Conservation (phyloP, 1,140 invertebrate species). For the Odontomachus brunneus region DNA sequence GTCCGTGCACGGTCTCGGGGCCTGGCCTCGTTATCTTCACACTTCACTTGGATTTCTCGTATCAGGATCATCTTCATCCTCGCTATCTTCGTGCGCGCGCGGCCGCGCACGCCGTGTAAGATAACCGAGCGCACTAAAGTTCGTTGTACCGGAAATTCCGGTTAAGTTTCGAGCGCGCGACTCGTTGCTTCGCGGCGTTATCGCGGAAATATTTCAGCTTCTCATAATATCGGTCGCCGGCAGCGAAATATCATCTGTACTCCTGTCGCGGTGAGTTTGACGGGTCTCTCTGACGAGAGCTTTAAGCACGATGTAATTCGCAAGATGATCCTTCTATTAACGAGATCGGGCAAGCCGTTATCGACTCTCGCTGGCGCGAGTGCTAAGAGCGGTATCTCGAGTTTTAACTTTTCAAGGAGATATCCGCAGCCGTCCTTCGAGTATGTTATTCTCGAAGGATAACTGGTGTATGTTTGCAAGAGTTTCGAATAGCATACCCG, state of each 20-base stretch:
- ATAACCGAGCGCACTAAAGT: conserved; percentile 47
- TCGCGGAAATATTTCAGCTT: conserved; percentile 46
- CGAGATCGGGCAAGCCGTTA: neutral
- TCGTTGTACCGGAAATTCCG: conserved; percentile 54
- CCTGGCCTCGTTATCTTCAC: conserved; percentile 58
- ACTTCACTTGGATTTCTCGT: conserved; percentile 60
- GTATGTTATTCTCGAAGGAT: neutral
- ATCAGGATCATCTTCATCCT: conserved; percentile 62
- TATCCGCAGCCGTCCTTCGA: neutral
- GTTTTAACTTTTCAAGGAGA: neutral
- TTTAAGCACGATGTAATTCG: neutral
- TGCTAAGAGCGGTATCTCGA: neutral
- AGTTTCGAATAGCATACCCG: neutral
- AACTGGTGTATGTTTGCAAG: neutral
- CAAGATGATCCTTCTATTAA: neutral
- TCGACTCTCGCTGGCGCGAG: too few species aligned
- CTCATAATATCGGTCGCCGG: conserved; percentile 22
- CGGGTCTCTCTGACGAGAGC: neutral
- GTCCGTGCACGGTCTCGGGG: conserved; percentile 8
- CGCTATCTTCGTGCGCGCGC: conserved; percentile 25
- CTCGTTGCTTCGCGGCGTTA: conserved; percentile 31
- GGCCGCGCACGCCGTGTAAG: conserved; percentile 5
- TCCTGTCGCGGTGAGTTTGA: neutral
- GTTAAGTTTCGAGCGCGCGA: conserved; percentile 44
- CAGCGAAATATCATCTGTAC: neutral